phyloP scores from a whole-genome alignment of 2,797 vertebrate species.

The Coregonus ussuriensis region DNA sequence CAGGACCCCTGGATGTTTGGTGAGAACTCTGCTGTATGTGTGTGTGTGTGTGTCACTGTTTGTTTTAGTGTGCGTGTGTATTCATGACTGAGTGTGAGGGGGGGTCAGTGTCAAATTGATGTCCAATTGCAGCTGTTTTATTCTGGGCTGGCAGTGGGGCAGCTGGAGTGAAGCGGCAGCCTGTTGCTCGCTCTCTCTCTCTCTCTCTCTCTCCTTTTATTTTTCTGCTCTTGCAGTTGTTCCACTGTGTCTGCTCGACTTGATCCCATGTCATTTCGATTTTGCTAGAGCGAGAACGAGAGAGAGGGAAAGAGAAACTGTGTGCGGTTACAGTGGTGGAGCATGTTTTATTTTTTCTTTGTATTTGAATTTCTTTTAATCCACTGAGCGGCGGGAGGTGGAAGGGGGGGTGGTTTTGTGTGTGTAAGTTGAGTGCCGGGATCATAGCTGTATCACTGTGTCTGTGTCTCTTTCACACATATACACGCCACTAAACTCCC shows the following conservation, averaged over 20 bases:
- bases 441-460: conserved; percentile 60
- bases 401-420: conserved; percentile 39
- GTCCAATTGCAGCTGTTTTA: conserved; percentile 46
- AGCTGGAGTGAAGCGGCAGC: conserved; percentile 23
- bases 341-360: conserved; percentile 61
- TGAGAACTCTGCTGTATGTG: conserved; percentile 48
- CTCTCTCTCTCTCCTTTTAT: conserved; percentile 21
- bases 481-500: conserved; percentile 40
- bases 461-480: conserved; percentile 49
- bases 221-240: conserved; percentile 26
- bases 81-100: conserved; percentile 10
- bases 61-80: not conserved
- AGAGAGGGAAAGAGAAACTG: conserved; percentile 5
- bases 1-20: conserved; percentile 59
- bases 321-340: conserved; percentile 23
- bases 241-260: conserved; percentile 43
- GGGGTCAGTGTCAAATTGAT: conserved; percentile 39
- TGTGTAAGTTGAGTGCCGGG: conserved; percentile 46
- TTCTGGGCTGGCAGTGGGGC: conserved; percentile 23
- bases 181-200: not conserved
- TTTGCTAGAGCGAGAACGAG: conserved; percentile 17
- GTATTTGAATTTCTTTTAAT: conserved; percentile 13
- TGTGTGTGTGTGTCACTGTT: conserved; percentile 19
- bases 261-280: conserved; percentile 41
- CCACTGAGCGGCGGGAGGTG: conserved; percentile 9